Base-by-base conservation (phyloP, 2,797 vertebrate species). In the Scyliorhinus canicula region DNA sequence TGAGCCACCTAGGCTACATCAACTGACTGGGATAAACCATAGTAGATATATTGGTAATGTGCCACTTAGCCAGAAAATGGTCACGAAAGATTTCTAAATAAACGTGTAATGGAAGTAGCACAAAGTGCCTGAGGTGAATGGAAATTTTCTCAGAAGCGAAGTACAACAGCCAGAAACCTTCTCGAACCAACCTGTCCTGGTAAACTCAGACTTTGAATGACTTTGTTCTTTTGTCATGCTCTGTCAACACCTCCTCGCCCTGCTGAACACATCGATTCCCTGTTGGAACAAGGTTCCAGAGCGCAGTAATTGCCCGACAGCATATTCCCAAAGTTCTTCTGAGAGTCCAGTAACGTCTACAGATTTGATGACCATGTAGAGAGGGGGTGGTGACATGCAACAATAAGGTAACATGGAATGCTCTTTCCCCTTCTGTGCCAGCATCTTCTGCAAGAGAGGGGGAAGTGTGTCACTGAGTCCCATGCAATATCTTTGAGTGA, bases 21-120 rank as follows among this genome's bases (percentile, higher is more conserved):
- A 91, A 60, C 86, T 63, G 86, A 57, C 35, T 90, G 86, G 55
- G 88, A 65, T 82, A 82, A 82, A 82, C 79, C 44, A 82, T 26
- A 82, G 79, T 26, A 82, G 79, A 82, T 91, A 91, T 65, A 91
- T 65, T 91, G 88, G 88, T 91, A 65, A 91, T 65, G n/a, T 91
- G 60, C 65, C 88, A 65, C n/a, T 40, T 65, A 91, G 88, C 88
- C 60, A 91, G 88, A 91, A 91, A 91, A 44, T 91, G 60, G 88
- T 12, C 60, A 65, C 65, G 88, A 91, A 91, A 91, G 55, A 7
- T 40, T 91, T 65, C 47, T 26, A 91, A 65, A 65, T 44, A 63
- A 65, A 63, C 65, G 3, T 11, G 11, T 91, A 91, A 65, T 65
- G 40, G 60, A 91, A 91, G 65, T 91, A 44, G n/a, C 16, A 11